These are phyloP conservation scores for Clanis bilineata DNA, from an alignment of 2,888 invertebrate species.

Conservation along the genomic window DNA sequence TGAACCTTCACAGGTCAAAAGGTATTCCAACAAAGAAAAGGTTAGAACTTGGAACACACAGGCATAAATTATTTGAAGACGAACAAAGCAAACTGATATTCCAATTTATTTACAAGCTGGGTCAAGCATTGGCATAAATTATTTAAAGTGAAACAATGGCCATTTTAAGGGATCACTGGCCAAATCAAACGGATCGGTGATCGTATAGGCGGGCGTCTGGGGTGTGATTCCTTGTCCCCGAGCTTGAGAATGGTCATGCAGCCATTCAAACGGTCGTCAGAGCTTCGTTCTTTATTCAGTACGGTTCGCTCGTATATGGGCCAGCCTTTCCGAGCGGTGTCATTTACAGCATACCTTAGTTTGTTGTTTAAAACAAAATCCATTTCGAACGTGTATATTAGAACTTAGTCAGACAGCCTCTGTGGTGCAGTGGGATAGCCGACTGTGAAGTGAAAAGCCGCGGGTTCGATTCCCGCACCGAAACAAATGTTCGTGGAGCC, in stretches of 20 bases:
- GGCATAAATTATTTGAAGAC: neutral
- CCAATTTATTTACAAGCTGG: neutral
- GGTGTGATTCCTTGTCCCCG: slow-evolving; percentile 6
- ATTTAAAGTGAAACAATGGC: slow-evolving; percentile 5
- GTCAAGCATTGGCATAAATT: neutral
- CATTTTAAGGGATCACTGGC: neutral
- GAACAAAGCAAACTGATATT: neutral
- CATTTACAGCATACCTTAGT: neutral
- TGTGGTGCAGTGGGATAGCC: no score
- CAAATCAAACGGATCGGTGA: slow-evolving; percentile 6
- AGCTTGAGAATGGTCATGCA: slow-evolving; percentile 8
- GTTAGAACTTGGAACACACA: neutral
- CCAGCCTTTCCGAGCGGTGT: neutral
- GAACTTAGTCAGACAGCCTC: no score
- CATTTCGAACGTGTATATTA: neutral
- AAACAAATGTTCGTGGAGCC: no score
- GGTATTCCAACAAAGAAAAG: neutral
- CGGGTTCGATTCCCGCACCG: no score
- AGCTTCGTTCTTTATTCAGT: slow-evolving; percentile 7
- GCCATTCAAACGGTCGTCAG: slow-evolving; percentile 15
- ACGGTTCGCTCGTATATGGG: neutral
- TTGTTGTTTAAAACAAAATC: neutral
- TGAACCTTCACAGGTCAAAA: no score
- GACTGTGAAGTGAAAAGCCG: no score
- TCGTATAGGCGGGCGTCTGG: neutral